Percentiles rank a stretch among this genome's conserved stretches.
These are phyloP conservation scores for Cotesia typhae DNA, from an alignment of 1,140 invertebrate species.

Conservation along the genomic window DNA sequence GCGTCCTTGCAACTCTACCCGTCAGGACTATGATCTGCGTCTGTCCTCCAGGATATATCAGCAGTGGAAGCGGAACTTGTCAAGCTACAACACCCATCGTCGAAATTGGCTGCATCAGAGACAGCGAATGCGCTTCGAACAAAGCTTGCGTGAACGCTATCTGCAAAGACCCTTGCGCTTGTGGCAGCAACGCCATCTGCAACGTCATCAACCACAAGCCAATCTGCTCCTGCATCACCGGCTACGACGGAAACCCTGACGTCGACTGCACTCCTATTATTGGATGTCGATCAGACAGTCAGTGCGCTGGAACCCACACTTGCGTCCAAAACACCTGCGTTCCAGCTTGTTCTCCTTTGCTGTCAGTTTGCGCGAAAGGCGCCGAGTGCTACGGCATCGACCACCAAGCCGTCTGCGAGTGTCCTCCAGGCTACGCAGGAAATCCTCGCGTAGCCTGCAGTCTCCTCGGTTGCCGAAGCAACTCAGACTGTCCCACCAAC, in stretches of 20 bases:
- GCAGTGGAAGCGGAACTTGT: slow-evolving; percentile 82
- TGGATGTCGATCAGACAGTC: slow-evolving; percentile 76
- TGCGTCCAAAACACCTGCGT: slow-evolving; percentile 83
- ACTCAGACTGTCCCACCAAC: slow-evolving; percentile 78
- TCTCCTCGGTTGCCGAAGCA: slow-evolving; percentile 78
- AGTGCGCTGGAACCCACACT: slow-evolving; percentile 79
- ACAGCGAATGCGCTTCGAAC: slow-evolving; percentile 79
- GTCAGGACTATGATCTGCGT: slow-evolving; percentile 88
- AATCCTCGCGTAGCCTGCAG: slow-evolving; percentile 81
- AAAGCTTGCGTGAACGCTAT: slow-evolving; percentile 81
- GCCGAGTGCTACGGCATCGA: slow-evolving; percentile 80
- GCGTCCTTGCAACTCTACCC: slow-evolving; percentile 81
- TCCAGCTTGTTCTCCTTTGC: slow-evolving; percentile 76
- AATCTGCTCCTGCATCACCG: slow-evolving; percentile 81
- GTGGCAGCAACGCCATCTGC: slow-evolving; percentile 82
- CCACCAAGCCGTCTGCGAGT: slow-evolving; percentile 82
- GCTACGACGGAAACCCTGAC: slow-evolving; percentile 83
- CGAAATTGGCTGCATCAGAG: slow-evolving; percentile 75
- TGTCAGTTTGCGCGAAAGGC: slow-evolving; percentile 73
- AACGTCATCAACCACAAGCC: slow-evolving; percentile 83
- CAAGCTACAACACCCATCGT: slow-evolving; percentile 73
- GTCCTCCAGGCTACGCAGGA: slow-evolving; percentile 80
- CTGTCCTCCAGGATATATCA: slow-evolving; percentile 88
- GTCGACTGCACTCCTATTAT: slow-evolving; percentile 73
- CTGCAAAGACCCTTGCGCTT: slow-evolving; percentile 83